A percentile compares a stretch with the other conserved stretches of the same genome.
Evolutionary conservation across 2,888 invertebrate genomes (phyloP).

Genomic region (Eristalis intricaria): DNA sequence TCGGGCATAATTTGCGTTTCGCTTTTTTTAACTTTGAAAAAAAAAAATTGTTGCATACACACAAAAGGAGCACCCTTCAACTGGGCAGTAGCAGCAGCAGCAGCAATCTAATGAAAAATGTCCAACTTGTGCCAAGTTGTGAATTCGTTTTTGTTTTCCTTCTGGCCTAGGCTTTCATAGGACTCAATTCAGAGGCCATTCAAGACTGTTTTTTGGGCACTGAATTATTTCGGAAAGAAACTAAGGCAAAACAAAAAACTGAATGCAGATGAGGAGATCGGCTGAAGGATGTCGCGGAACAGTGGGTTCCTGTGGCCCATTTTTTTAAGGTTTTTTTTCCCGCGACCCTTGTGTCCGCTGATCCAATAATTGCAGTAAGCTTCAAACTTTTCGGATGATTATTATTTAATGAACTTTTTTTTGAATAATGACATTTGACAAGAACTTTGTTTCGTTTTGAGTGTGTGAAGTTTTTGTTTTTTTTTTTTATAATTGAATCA

Average conservation of each 20-base stretch:
- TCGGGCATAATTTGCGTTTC: constrained; percentile 38
- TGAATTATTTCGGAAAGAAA: background rate
- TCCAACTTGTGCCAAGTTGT: constrained; percentile 13
- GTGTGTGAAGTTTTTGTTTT: background rate
- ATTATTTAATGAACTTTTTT: background rate
- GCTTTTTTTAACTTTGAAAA: background rate
- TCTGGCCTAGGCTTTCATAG: background rate
- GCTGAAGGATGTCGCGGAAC: background rate
- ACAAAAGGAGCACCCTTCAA: constrained; percentile 31
- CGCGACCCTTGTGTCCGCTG: background rate
- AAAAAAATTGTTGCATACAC: constrained; percentile 22
- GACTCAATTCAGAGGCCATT: background rate
- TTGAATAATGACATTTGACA: background rate
- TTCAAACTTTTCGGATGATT: background rate
- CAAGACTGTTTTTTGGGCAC: background rate
- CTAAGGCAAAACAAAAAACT: background rate
- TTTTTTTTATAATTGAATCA: no score
- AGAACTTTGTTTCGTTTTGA: background rate
- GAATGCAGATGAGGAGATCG: background rate
- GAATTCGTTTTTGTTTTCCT: background rate
- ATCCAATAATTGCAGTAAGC: background rate
- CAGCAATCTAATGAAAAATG: constrained; percentile 8
- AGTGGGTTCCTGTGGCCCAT: background rate
- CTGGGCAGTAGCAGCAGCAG: constrained; percentile 26
- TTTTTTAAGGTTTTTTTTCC: background rate